Evolutionary conservation across 1,140 invertebrate genomes (phyloP).

Genomic region (Dendrolimus punctatus): DNA sequence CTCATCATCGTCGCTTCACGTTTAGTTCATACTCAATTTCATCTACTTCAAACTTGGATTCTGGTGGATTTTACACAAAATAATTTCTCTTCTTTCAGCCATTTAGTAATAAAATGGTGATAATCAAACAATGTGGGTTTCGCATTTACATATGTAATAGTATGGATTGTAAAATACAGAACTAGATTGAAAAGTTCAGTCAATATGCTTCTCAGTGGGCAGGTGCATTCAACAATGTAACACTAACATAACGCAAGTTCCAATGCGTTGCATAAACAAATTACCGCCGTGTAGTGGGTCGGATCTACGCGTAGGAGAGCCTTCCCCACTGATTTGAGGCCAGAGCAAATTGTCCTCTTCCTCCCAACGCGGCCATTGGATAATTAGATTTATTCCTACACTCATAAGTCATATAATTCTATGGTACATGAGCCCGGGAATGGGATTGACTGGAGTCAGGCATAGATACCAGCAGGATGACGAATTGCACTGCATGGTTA

Average conservation of each 20-base stretch:
- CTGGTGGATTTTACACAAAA: too few relatives aligned
- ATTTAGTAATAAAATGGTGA: too few relatives aligned
- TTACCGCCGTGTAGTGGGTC: slow-evolving; percentile 32
- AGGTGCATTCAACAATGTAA: not conserved
- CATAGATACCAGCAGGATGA: slow-evolving; percentile 29
- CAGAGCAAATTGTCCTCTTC: slow-evolving; percentile 63
- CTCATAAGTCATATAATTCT: slow-evolving; percentile 41
- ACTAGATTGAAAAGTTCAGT: too few relatives aligned
- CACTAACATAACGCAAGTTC: not conserved
- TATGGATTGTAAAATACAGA: too few relatives aligned
- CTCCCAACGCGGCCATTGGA: slow-evolving; percentile 34
- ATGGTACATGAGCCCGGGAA: slow-evolving; percentile 36
- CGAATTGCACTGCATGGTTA: slow-evolving; percentile 19
- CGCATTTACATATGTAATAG: too few relatives aligned
- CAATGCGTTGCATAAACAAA: slow-evolving; percentile 31
- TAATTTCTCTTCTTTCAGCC: too few relatives aligned
- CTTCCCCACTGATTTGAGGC: slow-evolving; percentile 68
- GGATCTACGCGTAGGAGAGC: slow-evolving; percentile 57
- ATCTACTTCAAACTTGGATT: too few relatives aligned
- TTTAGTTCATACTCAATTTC: too few relatives aligned
- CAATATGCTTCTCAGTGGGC: too few relatives aligned
- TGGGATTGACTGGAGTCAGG: slow-evolving; percentile 28
- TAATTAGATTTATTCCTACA: slow-evolving; percentile 48
- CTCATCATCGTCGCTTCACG: too few relatives aligned
- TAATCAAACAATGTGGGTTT: too few relatives aligned